Evolutionary conservation across 2,888 invertebrate genomes (phyloP).

Genomic region (Drosophila robusta): DNA sequence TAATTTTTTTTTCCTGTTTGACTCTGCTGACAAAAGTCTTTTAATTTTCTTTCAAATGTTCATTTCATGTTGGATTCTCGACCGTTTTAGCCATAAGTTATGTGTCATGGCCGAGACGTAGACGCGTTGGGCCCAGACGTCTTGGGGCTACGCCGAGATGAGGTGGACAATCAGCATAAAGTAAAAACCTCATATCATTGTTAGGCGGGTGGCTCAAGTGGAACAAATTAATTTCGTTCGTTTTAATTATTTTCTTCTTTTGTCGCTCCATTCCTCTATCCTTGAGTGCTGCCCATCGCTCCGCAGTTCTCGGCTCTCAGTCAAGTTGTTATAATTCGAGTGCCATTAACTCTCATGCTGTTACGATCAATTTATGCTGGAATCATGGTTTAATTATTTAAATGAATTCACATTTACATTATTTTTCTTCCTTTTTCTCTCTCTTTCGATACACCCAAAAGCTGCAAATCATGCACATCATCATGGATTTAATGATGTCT

Average conservation of each 20-base stretch:
- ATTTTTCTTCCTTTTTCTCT: conserved; percentile 2
- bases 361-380: conserved; percentile 58
- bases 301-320: conserved; percentile 22
- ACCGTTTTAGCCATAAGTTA: conserved; percentile 56
- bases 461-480: conserved; percentile 63
- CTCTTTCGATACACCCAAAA: conserved; percentile 11
- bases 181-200: conserved; percentile 74
- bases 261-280: conserved; percentile 7
- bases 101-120: conserved; percentile 70
- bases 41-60: conserved; percentile 57
- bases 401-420: conserved; percentile 68
- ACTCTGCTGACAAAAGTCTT: conserved; percentile 42
- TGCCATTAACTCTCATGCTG: conserved; percentile 68
- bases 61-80: conserved; percentile 52
- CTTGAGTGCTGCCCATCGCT: neutral
- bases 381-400: conserved; percentile 77
- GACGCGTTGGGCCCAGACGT: conserved; percentile 45
- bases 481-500: conserved; percentile 48
- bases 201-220: conserved; percentile 80
- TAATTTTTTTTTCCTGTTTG: conserved; percentile 12
- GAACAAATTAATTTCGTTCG: conserved; percentile 78
- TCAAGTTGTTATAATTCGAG: conserved; percentile 70
- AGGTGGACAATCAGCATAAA: conserved; percentile 44
- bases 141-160: conserved; percentile 13
- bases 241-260: conserved; percentile 64